Conservation (phyloP, 2,797 vertebrate genomes). For the Argentina silus region DNA sequence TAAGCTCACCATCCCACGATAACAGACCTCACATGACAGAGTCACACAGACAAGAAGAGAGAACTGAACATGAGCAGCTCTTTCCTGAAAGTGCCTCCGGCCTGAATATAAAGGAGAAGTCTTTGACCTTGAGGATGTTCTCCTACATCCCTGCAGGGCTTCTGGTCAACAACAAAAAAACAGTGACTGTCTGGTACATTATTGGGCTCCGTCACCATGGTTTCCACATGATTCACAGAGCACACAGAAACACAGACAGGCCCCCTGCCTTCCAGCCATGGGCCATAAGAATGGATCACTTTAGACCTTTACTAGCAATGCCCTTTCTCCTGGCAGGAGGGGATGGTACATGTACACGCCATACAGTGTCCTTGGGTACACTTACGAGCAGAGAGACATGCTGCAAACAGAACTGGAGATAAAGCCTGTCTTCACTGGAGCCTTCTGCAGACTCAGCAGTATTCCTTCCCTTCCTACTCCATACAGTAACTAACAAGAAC, state of each 20-base stretch:
- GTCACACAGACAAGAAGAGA: conserved; percentile 20
- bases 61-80: conserved; percentile 10
- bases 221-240: conserved; percentile 40
- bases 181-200: neutral
- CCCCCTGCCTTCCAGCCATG: conserved; percentile 15
- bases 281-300: conserved; percentile 39
- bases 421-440: conserved; percentile 35
- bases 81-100: neutral
- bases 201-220: conserved; percentile 21
- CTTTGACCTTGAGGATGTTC: conserved; percentile 20
- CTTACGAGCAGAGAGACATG: conserved; percentile 22
- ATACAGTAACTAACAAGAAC: conserved; percentile 9
- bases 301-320: conserved; percentile 39
- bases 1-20: neutral
- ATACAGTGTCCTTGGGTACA: conserved; percentile 47
- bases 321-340: conserved; percentile 32
- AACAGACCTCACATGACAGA: neutral
- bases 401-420: conserved; percentile 35
- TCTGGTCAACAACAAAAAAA: conserved; percentile 1
- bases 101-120: neutral
- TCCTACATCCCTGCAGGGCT: conserved; percentile 16
- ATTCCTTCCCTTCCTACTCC: conserved; percentile 32
- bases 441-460: conserved; percentile 43
- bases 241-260: conserved; percentile 48
- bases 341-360: conserved; percentile 33